A percentile compares a stretch with the other conserved stretches of the same genome.
Evolutionary conservation across 2,888 invertebrate genomes (phyloP).

Genomic region (Lissonota sp.): DNA sequence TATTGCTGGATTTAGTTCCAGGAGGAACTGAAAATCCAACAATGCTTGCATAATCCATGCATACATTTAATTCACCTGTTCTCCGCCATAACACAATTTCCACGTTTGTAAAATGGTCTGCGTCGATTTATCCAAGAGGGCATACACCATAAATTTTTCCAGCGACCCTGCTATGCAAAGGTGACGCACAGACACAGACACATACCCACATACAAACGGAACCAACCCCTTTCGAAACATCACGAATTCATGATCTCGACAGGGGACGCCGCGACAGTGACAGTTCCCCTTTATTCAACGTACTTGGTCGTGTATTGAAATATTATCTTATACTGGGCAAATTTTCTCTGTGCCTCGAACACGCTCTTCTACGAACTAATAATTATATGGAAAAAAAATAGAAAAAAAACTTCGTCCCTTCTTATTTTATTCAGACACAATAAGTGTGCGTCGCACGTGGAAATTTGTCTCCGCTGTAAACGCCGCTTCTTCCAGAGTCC

Average conservation of each 20-base stretch:
- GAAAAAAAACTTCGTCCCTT: slow-evolving; percentile 29
- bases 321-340: slow-evolving; percentile 52
- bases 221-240: slow-evolving; percentile 57
- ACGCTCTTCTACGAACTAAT: slow-evolving; percentile 42
- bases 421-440: slow-evolving; percentile 53
- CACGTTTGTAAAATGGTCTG: slow-evolving; percentile 12
- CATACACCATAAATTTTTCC: neutral
- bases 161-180: no score
- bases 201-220: no score
- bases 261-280: slow-evolving; percentile 46
- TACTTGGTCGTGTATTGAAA: slow-evolving; percentile 28
- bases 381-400: slow-evolving; percentile 37
- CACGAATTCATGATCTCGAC: slow-evolving; percentile 60
- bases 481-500: no score
- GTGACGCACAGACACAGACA: no score
- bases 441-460: slow-evolving; percentile 4
- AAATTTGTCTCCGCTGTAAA: slow-evolving; percentile 13
- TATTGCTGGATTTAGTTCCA: neutral
- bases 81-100: neutral
- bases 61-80: neutral
- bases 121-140: neutral
- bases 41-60: slow-evolving; percentile 24
- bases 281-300: slow-evolving; percentile 36
- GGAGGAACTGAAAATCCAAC: slow-evolving; percentile 1
- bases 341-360: slow-evolving; percentile 8